Evolutionary conservation across 1,140 invertebrate species (phyloP).

Genomic region (Drosophila teissieri): DNA sequence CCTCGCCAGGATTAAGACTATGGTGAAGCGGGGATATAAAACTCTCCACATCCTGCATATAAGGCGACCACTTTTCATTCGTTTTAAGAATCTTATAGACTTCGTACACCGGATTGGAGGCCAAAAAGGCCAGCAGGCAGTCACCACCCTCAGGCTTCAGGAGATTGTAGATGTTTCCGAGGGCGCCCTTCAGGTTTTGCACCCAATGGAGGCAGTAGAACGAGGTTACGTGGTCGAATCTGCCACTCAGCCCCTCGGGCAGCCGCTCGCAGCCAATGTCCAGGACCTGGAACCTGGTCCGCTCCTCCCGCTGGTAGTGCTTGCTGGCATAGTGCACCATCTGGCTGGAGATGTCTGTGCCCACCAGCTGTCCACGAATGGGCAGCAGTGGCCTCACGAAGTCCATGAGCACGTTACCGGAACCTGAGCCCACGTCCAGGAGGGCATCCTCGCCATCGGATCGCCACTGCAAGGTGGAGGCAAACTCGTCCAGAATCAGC

Average conservation of each 20-base stretch:
- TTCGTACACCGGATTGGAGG: conserved; percentile 89
- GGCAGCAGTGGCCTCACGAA: conserved; percentile 89
- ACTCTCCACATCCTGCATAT: conserved; percentile 88
- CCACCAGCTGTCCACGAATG: conserved; percentile 85
- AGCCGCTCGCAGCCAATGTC: conserved; percentile 87
- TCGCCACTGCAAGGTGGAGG: conserved; percentile 87
- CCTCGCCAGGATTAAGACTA: conserved; percentile 87
- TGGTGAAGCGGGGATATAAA: conserved; percentile 89
- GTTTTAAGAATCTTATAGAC: conserved; percentile 88
- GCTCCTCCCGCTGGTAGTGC: conserved; percentile 79
- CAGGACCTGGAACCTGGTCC: conserved; percentile 87
- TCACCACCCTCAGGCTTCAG: conserved; percentile 86
- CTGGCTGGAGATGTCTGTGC: conserved; percentile 89
- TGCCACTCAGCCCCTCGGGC: conserved; percentile 66
- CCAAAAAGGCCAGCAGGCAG: conserved; percentile 89
- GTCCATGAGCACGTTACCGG: conserved; percentile 89
- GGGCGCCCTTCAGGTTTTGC: conserved; percentile 88
- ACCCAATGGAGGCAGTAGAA: conserved; percentile 95
- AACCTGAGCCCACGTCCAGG: conserved; percentile 92
- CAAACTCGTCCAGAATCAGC: conserved; percentile 88
- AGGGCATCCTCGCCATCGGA: conserved; percentile 86
- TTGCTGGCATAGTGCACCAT: conserved; percentile 89
- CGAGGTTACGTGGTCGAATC: conserved; percentile 90
- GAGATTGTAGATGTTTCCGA: conserved; percentile 56
- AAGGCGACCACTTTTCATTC: conserved; percentile 87